Percentiles rank a stretch among this genome's conserved stretches.
These are phyloP conservation scores for Malurus elegans DNA, from an alignment of 2,113 vertebrate genomes.

Conservation along the genomic window DNA sequence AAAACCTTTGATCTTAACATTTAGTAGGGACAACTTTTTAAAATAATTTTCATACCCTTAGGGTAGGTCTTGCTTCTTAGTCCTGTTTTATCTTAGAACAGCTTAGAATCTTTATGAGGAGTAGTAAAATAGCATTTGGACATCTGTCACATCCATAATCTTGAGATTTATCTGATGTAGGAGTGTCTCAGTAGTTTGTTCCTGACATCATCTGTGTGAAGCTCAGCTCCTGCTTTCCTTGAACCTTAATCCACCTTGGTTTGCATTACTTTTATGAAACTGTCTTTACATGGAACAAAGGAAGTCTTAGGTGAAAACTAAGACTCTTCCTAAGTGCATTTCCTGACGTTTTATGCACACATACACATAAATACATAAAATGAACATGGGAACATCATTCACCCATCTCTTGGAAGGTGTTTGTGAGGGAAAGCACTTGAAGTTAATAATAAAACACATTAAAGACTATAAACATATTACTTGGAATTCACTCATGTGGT, in stretches of 20 bases:
- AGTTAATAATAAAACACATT: not conserved
- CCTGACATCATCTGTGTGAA: not conserved
- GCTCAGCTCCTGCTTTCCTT: not conserved
- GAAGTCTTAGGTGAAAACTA: not conserved
- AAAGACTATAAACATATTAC: not conserved
- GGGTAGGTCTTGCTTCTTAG: not conserved
- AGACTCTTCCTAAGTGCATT: not conserved
- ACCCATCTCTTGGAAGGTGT: not conserved
- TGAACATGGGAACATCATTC: not conserved
- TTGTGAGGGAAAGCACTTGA: not conserved
- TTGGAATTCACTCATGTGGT: not conserved
- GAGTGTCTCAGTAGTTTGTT: not conserved
- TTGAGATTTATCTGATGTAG: not conserved
- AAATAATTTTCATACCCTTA: not conserved
- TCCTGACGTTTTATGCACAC: not conserved
- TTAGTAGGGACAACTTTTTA: not conserved
- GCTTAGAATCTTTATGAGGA: not conserved
- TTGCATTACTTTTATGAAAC: not conserved
- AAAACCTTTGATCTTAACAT: not conserved
- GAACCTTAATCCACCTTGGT: not conserved
- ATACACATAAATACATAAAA: rapidly evolving
- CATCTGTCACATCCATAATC: not conserved
- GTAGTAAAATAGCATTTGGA: not conserved
- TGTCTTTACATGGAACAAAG: not conserved
- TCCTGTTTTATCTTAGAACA: not conserved